Base-by-base conservation (phyloP, 2,113 vertebrate genomes). In the Tupaia tana region DNA sequence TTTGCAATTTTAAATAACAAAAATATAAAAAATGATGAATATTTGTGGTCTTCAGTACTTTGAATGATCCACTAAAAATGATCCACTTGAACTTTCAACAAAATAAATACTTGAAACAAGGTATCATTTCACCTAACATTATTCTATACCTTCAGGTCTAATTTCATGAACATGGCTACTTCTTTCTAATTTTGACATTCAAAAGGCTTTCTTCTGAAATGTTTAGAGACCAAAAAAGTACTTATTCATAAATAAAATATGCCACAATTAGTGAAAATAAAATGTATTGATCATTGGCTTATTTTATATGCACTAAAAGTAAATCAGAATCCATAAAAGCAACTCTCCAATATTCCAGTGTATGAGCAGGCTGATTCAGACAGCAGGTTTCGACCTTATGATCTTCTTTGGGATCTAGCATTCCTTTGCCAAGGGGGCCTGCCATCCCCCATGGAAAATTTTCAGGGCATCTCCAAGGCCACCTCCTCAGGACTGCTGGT, bases 121-220 rank as follows among this genome's bases (percentile, higher is more conserved):
- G 10, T 56, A 11, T 16, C 18, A 24, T 25, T 58, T 84, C 64
- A 59, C 19, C 18, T 8, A 59, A 77, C 22, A 74, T 0, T 71
- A 69, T 2, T 52, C 22, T 56, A 43, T 4, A 71, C 19, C 67
- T 93, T 86, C 12, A 31, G 10, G 4, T n/a, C 16, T 9, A 79
- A 34, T 18, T 75, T 56, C 43, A 66, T 9, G 31, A 80, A 31
- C 2, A 11, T 25, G 12, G 64, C 4, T 25, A 7, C 56, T 56
- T 13, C 14, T 9, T 24, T 78, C 29, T 67, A 67, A 61, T 58
- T 86, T 73, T 78, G 56, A 89, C 43, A 43, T 27, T 63, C 13
- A 20, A 63, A 81, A 81, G 43, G 12, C 54, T 96, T 81, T 52
- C 87, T 66, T 93, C 58, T 73, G 24, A 82, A 81, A 90, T 54